Conservation (phyloP, 1,140 invertebrate species). For the Olivierus martensii region DNA sequence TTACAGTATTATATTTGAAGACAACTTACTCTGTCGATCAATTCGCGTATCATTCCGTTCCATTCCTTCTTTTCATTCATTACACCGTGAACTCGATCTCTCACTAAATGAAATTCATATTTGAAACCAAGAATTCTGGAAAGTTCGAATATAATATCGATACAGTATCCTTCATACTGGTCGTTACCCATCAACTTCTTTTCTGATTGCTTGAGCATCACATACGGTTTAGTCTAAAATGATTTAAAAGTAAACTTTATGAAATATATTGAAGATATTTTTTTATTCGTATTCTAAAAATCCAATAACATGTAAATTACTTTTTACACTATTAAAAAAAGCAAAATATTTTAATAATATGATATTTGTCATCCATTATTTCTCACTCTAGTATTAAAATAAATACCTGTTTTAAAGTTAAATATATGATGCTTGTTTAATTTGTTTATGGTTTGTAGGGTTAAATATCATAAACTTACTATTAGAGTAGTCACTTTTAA, state of each 20-base stretch:
- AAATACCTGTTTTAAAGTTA: too few species aligned
- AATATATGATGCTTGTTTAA: too few species aligned
- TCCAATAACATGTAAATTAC: too few species aligned
- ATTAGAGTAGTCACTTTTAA: slow-evolving; percentile 80
- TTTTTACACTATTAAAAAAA: too few species aligned
- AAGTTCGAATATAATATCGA: slow-evolving; percentile 47
- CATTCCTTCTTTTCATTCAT: slow-evolving; percentile 42
- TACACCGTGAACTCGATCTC: slow-evolving; percentile 15
- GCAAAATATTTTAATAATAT: too few species aligned
- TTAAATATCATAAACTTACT: slow-evolving; percentile 39
- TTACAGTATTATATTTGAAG: slow-evolving; percentile 21
- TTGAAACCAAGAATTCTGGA: slow-evolving; percentile 13
- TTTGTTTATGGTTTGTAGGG: too few species aligned
- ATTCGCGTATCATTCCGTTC: slow-evolving; percentile 82
- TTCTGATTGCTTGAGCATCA: slow-evolving; percentile 17
- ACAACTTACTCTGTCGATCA: slow-evolving; percentile 41
- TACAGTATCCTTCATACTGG: slow-evolving; percentile 61
- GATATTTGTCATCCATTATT: too few species aligned
- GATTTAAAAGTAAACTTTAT: too few species aligned
- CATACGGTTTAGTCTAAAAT: slow-evolving; percentile 36
- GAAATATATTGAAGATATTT: too few species aligned
- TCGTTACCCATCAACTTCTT: slow-evolving; percentile 47
- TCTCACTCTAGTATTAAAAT: too few species aligned
- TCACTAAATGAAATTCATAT: slow-evolving; percentile 20
- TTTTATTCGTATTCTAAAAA: too few species aligned